phyloP scores from a whole-genome alignment of 2,888 invertebrate genomes.

The Caenorhabditis panamensis region DNA sequence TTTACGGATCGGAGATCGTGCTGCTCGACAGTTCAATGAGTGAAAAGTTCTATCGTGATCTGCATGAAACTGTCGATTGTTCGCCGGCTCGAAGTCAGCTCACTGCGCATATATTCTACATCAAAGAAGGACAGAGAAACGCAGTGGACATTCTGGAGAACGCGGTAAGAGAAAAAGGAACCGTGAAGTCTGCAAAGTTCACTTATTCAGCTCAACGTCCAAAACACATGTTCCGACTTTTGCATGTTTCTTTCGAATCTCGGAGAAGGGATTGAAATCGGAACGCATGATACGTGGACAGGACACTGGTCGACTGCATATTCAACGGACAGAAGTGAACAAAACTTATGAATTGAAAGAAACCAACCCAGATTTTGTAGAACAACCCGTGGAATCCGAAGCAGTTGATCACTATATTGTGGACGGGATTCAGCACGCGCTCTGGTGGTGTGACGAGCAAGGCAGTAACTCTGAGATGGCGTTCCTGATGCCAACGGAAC shows the following conservation, averaged over 20 bases:
- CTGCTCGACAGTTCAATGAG: constrained; percentile 85
- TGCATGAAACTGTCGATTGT: constrained; percentile 88
- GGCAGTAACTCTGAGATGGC: constrained; percentile 87
- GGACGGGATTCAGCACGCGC: constrained; percentile 76
- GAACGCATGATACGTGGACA: constrained; percentile 94
- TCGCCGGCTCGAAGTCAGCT: constrained; percentile 87
- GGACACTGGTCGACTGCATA: constrained; percentile 90
- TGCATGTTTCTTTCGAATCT: constrained; percentile 86
- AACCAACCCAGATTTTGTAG: too few relatives aligned
- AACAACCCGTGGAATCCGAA: constrained; percentile 63
- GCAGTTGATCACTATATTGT: constrained; percentile 75
- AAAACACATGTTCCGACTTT: constrained; percentile 84
- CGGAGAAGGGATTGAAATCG: constrained; percentile 91
- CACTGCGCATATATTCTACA: constrained; percentile 95
- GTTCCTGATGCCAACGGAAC: constrained; percentile 89
- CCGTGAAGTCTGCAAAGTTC: neutral
- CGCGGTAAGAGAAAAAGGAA: constrained; percentile 83
- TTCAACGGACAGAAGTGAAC: constrained; percentile 72
- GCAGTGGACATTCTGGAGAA: constrained; percentile 90
- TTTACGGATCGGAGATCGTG: constrained; percentile 83
- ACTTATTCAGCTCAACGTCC: constrained; percentile 81
- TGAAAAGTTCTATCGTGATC: constrained; percentile 88
- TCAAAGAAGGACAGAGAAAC: constrained; percentile 89
- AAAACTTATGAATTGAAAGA: too few relatives aligned
- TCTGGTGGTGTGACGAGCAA: constrained; percentile 74